Evolutionary conservation across 2,113 vertebrate species (phyloP).

Genomic region (Elanus axillaris): DNA sequence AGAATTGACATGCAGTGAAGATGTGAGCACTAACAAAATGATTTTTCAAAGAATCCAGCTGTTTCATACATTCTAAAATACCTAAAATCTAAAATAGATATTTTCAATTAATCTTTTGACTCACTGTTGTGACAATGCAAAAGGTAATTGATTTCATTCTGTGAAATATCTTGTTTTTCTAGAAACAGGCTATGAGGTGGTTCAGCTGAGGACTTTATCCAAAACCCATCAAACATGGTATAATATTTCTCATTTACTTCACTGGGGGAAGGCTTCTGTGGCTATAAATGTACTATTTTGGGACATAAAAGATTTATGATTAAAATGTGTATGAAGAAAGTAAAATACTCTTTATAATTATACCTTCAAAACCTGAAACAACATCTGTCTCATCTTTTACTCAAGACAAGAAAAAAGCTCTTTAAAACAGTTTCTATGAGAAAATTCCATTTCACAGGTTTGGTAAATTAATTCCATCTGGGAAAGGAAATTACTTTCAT

Average conservation of each 20-base stretch:
- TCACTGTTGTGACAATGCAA: background rate
- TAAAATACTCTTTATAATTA: background rate
- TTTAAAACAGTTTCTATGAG: background rate
- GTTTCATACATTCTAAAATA: background rate
- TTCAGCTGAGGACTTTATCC: background rate
- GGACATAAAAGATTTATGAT: background rate
- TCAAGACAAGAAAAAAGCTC: background rate
- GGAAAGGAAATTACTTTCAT: background rate
- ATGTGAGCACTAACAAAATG: background rate
- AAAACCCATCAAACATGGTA: background rate
- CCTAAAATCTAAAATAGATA: background rate
- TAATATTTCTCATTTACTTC: background rate
- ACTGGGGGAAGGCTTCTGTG: background rate
- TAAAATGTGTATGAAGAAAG: background rate
- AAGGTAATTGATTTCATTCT: background rate
- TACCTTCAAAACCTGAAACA: background rate
- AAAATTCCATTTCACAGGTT: background rate
- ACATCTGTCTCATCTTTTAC: background rate
- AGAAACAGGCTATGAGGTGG: background rate
- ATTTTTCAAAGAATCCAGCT: background rate
- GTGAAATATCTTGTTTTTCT: background rate
- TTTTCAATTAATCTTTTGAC: background rate
- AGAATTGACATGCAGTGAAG: background rate
- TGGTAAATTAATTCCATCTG: background rate
- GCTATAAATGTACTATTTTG: background rate